Conservation (phyloP, 2,888 invertebrate species). For the Eurytoma adleriae region DNA sequence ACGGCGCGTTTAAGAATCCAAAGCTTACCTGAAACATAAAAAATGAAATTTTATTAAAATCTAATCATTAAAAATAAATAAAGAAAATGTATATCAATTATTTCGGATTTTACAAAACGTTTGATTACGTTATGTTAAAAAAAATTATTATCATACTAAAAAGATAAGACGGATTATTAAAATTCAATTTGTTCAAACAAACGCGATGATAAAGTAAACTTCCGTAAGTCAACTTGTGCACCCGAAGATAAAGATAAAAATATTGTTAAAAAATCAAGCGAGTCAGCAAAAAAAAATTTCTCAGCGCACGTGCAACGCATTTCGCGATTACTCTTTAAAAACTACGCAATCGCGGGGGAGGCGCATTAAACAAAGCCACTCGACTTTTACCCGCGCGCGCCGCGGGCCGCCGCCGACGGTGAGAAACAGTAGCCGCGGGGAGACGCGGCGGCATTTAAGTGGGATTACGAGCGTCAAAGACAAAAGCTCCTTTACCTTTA, state of each 20-base stretch:
- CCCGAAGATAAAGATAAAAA: neutral
- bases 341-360: neutral
- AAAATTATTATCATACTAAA: too few relatives aligned
- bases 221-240: too few relatives aligned
- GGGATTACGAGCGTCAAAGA: slow-evolving; percentile 49
- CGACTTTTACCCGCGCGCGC: slow-evolving; percentile 14
- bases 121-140: neutral
- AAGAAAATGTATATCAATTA: neutral
- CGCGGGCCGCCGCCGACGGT: neutral
- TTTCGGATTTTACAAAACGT: neutral
- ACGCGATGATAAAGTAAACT: too few relatives aligned
- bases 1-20: neutral
- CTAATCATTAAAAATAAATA: neutral
- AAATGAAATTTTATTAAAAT: neutral
- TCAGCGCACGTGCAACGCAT: neutral
- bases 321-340: slow-evolving; percentile 15
- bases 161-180: too few relatives aligned
- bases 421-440: neutral
- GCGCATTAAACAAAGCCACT: slow-evolving; percentile 24
- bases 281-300: too few relatives aligned
- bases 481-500: slow-evolving; percentile 46
- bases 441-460: slow-evolving; percentile 30
- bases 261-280: too few relatives aligned
- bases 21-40: slow-evolving; percentile 10
- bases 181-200: too few relatives aligned